A percentile compares a stretch with the other conserved stretches of the same genome.
Evolutionary conservation across 2,888 invertebrate genomes (phyloP).

Genomic region (Oligia strigilis): DNA sequence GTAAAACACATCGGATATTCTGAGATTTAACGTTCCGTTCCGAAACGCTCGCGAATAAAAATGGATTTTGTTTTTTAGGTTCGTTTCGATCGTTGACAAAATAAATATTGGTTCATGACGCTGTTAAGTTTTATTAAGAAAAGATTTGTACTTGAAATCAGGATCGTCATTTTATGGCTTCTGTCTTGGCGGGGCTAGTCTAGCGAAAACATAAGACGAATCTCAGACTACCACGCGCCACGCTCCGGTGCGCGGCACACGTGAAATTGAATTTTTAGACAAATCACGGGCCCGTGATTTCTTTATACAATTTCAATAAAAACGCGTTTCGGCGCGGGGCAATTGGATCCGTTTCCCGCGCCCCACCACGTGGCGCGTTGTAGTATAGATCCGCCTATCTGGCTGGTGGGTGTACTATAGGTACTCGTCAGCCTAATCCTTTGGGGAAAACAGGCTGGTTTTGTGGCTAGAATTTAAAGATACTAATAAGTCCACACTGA

Average conservation of each 20-base stretch:
- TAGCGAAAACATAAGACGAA: background rate
- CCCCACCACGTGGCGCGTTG: background rate
- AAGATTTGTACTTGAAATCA: conserved; percentile 22
- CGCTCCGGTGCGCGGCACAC: background rate
- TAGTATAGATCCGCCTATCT: background rate
- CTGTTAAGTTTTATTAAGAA: conserved; percentile 46
- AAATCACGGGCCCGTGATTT: background rate
- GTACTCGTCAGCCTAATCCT: background rate
- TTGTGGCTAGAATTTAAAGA: background rate
- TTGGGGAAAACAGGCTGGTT: background rate
- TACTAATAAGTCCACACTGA: background rate
- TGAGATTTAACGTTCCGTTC: conserved; percentile 42
- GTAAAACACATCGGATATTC: conserved; percentile 51
- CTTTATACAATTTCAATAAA: background rate
- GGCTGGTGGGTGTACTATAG: background rate
- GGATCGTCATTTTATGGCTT: background rate
- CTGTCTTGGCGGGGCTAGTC: background rate
- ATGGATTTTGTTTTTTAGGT: conserved; percentile 57
- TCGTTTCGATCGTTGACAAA: conserved; percentile 36
- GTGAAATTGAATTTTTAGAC: background rate
- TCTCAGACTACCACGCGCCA: background rate
- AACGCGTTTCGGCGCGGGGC: background rate
- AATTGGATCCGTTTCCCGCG: background rate
- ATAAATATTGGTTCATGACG: conserved; percentile 46
- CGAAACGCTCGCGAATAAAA: conserved; percentile 54